Conservation (phyloP, 1,140 invertebrate genomes). For the Platorchestia sp. region DNA sequence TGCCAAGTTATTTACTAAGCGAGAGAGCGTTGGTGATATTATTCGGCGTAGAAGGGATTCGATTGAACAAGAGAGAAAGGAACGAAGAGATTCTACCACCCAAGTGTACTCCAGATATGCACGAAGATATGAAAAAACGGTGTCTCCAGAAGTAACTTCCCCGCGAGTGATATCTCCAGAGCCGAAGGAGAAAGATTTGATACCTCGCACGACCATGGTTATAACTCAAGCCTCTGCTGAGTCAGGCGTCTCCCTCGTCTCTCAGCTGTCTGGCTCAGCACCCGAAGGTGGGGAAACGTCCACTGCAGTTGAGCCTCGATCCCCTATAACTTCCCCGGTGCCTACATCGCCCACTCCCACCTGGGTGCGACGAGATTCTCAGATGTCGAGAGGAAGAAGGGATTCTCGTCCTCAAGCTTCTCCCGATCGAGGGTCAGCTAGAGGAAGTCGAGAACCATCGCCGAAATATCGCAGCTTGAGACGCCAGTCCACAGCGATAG, state of each 20-base stretch:
- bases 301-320: slow-evolving; percentile 59
- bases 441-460: slow-evolving; percentile 74
- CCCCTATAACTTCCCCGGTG: slow-evolving; percentile 66
- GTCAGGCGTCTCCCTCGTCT: slow-evolving; percentile 58
- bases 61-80: slow-evolving; percentile 66
- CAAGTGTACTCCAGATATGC: slow-evolving; percentile 62
- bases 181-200: slow-evolving; percentile 56
- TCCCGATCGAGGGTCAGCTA: slow-evolving; percentile 73
- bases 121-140: slow-evolving; percentile 60
- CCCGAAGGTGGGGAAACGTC: slow-evolving; percentile 40
- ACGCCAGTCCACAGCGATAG: slow-evolving; percentile 88
- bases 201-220: neutral
- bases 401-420: slow-evolving; percentile 81
- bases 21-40: slow-evolving; percentile 67
- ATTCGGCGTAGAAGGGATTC: slow-evolving; percentile 65
- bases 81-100: slow-evolving; percentile 64
- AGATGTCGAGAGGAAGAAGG: slow-evolving; percentile 77
- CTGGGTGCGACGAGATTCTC: slow-evolving; percentile 82
- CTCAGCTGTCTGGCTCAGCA: slow-evolving; percentile 59
- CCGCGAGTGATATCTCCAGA: slow-evolving; percentile 59
- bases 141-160: slow-evolving; percentile 56
- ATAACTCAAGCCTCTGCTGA: slow-evolving; percentile 55
- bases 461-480: slow-evolving; percentile 80
- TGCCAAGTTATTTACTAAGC: slow-evolving; percentile 65
- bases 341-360: slow-evolving; percentile 71